These are phyloP conservation scores for Entomyzon cyanotis DNA, from an alignment of 2,113 vertebrate genomes.

Conservation along the genomic window DNA sequence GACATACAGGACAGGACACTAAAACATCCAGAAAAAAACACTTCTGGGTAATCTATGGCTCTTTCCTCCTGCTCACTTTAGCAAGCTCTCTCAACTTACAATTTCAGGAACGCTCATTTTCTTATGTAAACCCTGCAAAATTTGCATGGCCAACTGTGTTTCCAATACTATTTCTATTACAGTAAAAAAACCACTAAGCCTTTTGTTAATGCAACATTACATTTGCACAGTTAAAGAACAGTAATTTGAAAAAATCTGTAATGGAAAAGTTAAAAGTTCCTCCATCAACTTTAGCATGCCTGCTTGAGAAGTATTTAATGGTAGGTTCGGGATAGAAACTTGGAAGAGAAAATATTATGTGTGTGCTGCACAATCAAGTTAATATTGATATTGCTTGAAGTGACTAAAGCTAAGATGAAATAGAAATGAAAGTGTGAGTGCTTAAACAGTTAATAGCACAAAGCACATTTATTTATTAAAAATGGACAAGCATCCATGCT, in stretches of 20 bases:
- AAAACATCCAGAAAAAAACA: neutral
- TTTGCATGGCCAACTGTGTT: conserved; percentile 35
- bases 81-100: neutral
- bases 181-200: neutral
- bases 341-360: conserved; percentile 14
- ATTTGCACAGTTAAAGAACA: conserved; percentile 58
- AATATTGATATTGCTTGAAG: conserved; percentile 34
- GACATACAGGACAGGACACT: neutral
- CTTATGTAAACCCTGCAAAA: conserved; percentile 40
- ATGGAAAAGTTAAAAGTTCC: conserved; percentile 48
- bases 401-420: conserved; percentile 10
- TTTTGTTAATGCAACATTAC: conserved; percentile 56
- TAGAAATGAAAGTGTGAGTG: conserved; percentile 8
- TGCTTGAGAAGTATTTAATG: conserved; percentile 17
- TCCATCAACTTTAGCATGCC: neutral
- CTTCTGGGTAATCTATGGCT: neutral
- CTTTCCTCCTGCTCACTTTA: neutral
- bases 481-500: conserved; percentile 20
- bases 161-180: conserved; percentile 45
- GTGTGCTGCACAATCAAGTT: conserved; percentile 15
- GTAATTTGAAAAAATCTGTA: conserved; percentile 52
- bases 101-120: neutral
- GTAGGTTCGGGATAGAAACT: neutral
- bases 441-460: conserved; percentile 62
- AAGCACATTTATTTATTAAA: conserved; percentile 64